phyloP scores from a whole-genome alignment of 2,113 vertebrate genomes.

The Siphamia tubifer region DNA sequence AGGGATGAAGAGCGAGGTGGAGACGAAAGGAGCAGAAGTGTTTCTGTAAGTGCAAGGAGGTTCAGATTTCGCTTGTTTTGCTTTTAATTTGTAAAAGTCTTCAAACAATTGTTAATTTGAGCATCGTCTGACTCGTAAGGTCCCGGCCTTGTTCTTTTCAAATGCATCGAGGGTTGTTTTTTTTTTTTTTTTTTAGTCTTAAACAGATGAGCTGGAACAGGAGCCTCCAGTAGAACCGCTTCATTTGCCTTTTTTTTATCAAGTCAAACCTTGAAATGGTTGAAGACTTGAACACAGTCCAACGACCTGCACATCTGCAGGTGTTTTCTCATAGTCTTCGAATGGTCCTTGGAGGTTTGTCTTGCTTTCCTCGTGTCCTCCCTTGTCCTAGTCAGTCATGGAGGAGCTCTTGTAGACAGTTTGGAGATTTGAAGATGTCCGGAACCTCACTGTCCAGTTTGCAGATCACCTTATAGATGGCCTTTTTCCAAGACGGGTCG shows the following conservation, averaged over 20 bases:
- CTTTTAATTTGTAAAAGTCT: constrained; percentile 45
- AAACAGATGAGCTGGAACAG: constrained; percentile 27
- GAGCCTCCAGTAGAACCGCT: background rate
- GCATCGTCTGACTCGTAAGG: background rate
- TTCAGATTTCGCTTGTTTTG: background rate
- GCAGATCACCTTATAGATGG: constrained; percentile 99
- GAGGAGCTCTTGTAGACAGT: constrained; percentile 98
- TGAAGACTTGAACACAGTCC: background rate
- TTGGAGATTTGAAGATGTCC: constrained; percentile 97
- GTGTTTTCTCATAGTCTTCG: constrained; percentile 10
- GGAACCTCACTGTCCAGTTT: constrained; percentile 98
- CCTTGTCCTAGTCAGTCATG: constrained; percentile 80
- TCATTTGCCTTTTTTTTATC: background rate
- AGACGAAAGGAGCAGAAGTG: background rate
- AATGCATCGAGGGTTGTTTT: constrained; percentile 8
- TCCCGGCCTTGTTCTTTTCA: constrained; percentile 4
- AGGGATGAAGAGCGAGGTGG: constrained; percentile 17
- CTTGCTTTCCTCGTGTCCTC: background rate
- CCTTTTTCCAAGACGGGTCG: constrained; percentile 99
- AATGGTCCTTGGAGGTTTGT: background rate
- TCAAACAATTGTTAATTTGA: constrained; percentile 1
- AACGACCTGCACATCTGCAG: background rate
- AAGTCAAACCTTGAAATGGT: constrained; percentile 6
- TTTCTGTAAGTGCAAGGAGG: constrained; percentile 45
- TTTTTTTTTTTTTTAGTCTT: constrained; percentile 35